Base-by-base conservation (phyloP, 2,888 invertebrate species). In the Congeria kusceri region DNA sequence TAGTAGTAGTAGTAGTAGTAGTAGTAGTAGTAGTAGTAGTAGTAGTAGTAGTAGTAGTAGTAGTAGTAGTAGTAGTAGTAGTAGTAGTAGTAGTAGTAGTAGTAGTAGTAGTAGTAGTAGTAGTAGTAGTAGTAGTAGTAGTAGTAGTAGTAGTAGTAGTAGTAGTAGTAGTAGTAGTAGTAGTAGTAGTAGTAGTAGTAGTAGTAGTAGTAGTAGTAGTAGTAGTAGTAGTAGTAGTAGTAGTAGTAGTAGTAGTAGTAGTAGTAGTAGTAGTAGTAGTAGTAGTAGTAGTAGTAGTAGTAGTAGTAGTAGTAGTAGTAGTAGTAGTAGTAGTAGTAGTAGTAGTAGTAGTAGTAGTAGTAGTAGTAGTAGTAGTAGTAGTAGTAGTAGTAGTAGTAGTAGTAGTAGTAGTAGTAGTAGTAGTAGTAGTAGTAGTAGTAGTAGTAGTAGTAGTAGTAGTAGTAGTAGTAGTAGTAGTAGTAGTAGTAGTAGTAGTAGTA, bases 151-250 rank as follows among this genome's bases (percentile, higher is more conserved):
- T 46, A 15, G 46, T 46, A 15, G 46, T 46, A 15, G 46, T 46
- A 15, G 46, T 46, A 15, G 46, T 46, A 15, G 46, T 46, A 15
- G 46, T 46, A 15, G 46, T 46, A 15, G 46, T 46, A 15, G 46
- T 46, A 15, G 46, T 46, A 15, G 46, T 46, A 15, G 46, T 46
- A 15, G 46, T 46, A 15, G 46, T 46, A 15, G 46, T 46, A 15
- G 46, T 46, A 15, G 46, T 46, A 15, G 46, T 46, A 15, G 46
- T 46, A 15, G 46, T 46, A 15, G 46, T 46, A 46, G 46, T 46
- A 46, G 46, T 46, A 46, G 46, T 46, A 46, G 46, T 46, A 46
- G 46, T 46, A 46, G 46, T 46, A 46, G 46, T 46, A 46, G 46
- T 46, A 46, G 46, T 46, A 46, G 46, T 46, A 46, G 46, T 46